A percentile compares a stretch with the other conserved stretches of the same genome.
phyloP scores from a whole-genome alignment of 2,113 vertebrate species.

The Calonectris borealis region DNA sequence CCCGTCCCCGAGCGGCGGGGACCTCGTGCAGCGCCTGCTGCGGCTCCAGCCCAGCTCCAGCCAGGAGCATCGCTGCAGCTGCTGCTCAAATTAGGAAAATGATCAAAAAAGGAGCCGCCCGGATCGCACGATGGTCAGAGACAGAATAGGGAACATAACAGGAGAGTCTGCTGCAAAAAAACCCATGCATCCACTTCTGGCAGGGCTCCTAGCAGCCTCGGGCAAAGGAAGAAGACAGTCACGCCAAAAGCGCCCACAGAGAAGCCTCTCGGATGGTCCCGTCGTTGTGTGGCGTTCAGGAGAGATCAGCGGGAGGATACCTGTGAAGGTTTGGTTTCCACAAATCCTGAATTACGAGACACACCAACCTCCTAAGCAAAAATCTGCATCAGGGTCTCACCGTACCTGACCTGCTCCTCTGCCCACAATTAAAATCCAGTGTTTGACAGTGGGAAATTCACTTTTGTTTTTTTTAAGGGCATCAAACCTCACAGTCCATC shows the following conservation, averaged over 20 bases:
- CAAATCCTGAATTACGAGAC: not conserved
- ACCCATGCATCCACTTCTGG: not conserved
- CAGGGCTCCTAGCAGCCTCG: not conserved
- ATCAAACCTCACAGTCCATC: not conserved
- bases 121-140: accelerated
- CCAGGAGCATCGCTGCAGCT: not conserved
- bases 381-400: not conserved
- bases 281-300: not conserved
- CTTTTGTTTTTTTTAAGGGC: not conserved
- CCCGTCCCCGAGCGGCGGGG: not conserved
- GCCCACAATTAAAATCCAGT: not conserved
- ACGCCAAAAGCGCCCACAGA: accelerated
- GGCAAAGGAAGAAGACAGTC: not conserved
- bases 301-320: not conserved
- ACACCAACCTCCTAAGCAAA: not conserved
- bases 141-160: accelerated
- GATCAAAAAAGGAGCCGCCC: not conserved
- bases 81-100: not conserved
- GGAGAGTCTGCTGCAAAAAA: not conserved
- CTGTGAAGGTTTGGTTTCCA: accelerated
- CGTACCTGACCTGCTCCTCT: not conserved
- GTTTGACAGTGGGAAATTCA: not conserved
- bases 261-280: not conserved
- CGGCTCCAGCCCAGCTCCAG: not conserved
- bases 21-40: accelerated